Percentiles rank a stretch among this genome's conserved stretches.
Conservation (phyloP, 2,888 invertebrate species). For the Brenthis hecate region DNA sequence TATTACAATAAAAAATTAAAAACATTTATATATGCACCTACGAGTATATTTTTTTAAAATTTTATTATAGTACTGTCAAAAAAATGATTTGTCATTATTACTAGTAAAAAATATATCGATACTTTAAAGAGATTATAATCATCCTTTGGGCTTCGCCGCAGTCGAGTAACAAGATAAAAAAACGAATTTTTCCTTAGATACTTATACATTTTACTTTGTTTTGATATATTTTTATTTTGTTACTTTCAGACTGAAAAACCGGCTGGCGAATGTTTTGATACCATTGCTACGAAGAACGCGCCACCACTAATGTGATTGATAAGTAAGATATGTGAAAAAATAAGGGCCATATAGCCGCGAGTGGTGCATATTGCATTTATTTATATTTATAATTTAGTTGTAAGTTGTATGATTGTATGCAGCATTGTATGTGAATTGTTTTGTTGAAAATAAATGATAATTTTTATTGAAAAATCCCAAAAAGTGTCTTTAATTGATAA, state of each 20-base stretch:
- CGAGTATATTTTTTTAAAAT: background rate
- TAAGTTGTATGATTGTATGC: slow-evolving; percentile 47
- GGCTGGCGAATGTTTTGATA: slow-evolving; percentile 77
- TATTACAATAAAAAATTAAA: background rate
- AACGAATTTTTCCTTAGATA: too few species aligned
- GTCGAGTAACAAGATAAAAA: too few species aligned
- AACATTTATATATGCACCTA: background rate
- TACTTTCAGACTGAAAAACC: slow-evolving; percentile 75
- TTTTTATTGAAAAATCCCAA: slow-evolving; percentile 79
- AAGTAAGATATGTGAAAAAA: slow-evolving; percentile 10
- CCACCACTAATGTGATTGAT: slow-evolving; percentile 50
- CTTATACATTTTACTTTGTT: too few species aligned
- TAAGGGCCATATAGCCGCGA: slow-evolving; percentile 32
- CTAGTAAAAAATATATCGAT: background rate
- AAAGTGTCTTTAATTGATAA: slow-evolving; percentile 32
- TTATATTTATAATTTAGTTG: slow-evolving; percentile 47
- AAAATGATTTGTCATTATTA: background rate
- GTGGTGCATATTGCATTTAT: slow-evolving; percentile 72
- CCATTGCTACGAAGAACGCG: slow-evolving; percentile 76
- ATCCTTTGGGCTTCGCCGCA: too few species aligned
- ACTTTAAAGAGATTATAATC: background rate
- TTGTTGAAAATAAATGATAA: slow-evolving; percentile 77
- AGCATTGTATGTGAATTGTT: slow-evolving; percentile 63
- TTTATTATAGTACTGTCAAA: background rate
- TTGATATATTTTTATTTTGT: slow-evolving; percentile 9